Conservation (phyloP, 2,797 vertebrate species). For the Aulostomus chinensis region DNA sequence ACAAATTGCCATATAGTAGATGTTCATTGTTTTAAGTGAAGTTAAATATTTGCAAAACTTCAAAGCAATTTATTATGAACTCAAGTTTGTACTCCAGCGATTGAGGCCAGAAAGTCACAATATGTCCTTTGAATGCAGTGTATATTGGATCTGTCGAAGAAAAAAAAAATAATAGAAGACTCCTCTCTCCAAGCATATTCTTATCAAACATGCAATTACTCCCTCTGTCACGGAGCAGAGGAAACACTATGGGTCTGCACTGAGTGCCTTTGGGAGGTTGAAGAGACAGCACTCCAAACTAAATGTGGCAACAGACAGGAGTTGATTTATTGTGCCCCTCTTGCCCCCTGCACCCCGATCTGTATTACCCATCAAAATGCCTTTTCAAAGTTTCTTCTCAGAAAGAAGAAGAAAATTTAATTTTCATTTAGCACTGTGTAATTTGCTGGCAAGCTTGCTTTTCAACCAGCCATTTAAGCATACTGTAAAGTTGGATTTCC, state of each 20-base stretch:
- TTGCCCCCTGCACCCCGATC: conserved; percentile 63
- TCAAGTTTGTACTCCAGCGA: background rate
- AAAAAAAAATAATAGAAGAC: conserved; percentile 24
- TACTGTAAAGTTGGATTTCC: too few species aligned
- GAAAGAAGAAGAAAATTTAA: too few species aligned
- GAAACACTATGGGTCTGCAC: conserved; percentile 51
- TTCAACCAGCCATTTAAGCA: too few species aligned
- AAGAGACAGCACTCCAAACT: conserved; percentile 62
- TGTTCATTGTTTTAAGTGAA: too few species aligned
- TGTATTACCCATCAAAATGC: conserved; percentile 61
- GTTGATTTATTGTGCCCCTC: conserved; percentile 75
- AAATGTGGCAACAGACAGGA: conserved; percentile 73
- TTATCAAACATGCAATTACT: conserved; percentile 55
- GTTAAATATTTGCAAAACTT: too few species aligned
- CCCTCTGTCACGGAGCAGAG: conserved; percentile 47
- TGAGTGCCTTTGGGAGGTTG: conserved; percentile 47
- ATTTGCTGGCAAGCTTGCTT: too few species aligned
- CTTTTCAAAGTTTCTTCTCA: too few species aligned
- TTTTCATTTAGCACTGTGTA: too few species aligned
- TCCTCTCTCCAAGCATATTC: conserved; percentile 36
- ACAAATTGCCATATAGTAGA: too few species aligned
- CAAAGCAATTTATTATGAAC: too few species aligned
- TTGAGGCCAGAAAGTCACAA: background rate
- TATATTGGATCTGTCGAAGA: conserved; percentile 27
- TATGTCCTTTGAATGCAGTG: conserved; percentile 5